Evolutionary conservation across 2,113 vertebrate genomes (phyloP), one percentile per base, ranked within the genome.

Genomic region (Otis tarda): DNA sequence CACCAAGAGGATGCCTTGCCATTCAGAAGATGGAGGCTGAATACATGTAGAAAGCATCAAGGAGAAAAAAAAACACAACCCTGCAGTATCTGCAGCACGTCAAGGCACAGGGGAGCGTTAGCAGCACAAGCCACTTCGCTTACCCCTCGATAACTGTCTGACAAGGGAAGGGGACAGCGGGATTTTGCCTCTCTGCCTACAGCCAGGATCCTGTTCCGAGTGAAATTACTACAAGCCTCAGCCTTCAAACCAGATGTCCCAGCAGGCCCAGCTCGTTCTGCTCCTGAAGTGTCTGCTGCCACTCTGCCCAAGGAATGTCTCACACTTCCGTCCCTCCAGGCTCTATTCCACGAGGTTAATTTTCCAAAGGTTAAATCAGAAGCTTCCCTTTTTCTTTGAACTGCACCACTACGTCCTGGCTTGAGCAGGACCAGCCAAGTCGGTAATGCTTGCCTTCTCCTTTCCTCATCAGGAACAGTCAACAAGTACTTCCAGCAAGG

Each of bases 141-240:
- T 0, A 57, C 1, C 49, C 57, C 60, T 20, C 0, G 1, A 2
- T 8, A 67, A 57, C 41, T 23, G 39, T 15, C 57, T 10, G 75
- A 70, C n/a, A 57, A 33, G 41, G 57, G 61, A 69, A 56, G 60
- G n/a, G 57, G 55, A 45, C 45, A 37, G 43, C 3, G 8, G 10
- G 30, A 21, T 6, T 56, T 86, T 84, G 33, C 60, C 73, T 39
- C 23, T 22, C 33, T 55, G 23, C 59, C 52, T 52, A 67, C 33
- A 84, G 61, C 43, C 79, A 78, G 30, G 59, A 55, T 60, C 45
- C 50, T 39, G 5, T 43, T 85, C 55, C 0, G 0, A 67, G 52
- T 24, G n/a, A 52, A 78, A 63, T 16, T 30, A 47, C 43, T 17
- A 35, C 8, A 31, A 45, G 31, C 23, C 45, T 65, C 50, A 63